These are phyloP conservation scores for Phrynocephalus versicolor DNA, from an alignment of 2,113 vertebrate species.

Conservation along the genomic window DNA sequence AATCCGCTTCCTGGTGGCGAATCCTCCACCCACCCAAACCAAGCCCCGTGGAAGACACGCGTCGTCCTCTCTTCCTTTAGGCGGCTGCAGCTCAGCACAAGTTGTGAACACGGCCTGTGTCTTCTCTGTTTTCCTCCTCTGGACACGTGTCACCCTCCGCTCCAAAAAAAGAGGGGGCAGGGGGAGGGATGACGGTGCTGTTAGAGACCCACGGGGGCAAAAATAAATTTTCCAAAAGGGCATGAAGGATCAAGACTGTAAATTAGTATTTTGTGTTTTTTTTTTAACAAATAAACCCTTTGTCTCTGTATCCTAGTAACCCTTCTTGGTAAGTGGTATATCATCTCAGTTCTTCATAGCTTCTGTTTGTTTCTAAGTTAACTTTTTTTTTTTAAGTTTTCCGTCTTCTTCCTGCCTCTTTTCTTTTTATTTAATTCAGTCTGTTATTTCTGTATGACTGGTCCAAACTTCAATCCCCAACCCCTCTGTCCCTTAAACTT, in stretches of 20 bases:
- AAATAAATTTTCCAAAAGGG: conserved; percentile 11
- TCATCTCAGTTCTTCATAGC: conserved; percentile 7
- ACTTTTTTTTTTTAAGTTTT: conserved; percentile 3
- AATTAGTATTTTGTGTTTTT: conserved; percentile 31
- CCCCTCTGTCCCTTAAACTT: conserved; percentile 69
- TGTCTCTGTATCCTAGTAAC: conserved; percentile 46
- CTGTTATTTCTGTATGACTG: conserved; percentile 60
- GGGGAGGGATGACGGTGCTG: conserved; percentile 29
- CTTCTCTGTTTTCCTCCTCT: conserved; percentile 53
- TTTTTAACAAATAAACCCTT: conserved; percentile 6
- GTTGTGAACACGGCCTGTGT: conserved; percentile 63
- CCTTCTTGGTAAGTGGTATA: conserved; percentile 32
- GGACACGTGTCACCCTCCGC: conserved; percentile 41
- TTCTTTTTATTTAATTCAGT: neutral
- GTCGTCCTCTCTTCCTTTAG: conserved; percentile 55
- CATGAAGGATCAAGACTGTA: conserved; percentile 51
- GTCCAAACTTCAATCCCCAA: conserved; percentile 55
- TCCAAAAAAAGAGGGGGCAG: conserved; percentile 26
- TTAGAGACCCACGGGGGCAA: conserved; percentile 11
- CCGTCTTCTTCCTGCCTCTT: conserved; percentile 49
- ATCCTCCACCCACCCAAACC: conserved; percentile 28
- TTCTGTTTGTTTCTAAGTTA: conserved; percentile 51
- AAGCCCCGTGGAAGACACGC: conserved; percentile 63
- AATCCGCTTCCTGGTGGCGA: conserved; percentile 66
- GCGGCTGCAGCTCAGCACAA: conserved; percentile 61